Evolutionary conservation across 1,140 invertebrate species (phyloP).

Genomic region (Bombus turneri): DNA sequence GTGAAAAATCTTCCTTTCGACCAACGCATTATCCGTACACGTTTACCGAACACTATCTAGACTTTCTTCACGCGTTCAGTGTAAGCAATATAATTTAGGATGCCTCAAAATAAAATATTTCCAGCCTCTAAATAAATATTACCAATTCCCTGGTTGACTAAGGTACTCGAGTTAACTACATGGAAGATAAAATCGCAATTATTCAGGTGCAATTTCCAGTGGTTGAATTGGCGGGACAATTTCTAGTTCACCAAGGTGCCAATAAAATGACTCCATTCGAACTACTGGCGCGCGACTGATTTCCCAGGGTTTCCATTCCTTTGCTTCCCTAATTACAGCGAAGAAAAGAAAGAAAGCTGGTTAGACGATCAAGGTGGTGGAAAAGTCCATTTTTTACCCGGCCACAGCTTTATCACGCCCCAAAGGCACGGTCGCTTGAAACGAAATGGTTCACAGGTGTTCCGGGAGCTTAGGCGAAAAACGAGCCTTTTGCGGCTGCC

Average conservation of each 20-base stretch:
- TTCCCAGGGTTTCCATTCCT: not conserved
- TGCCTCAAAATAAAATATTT: too few relatives aligned
- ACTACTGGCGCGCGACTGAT: not conserved
- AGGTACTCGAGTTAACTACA: not conserved
- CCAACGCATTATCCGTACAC: not conserved
- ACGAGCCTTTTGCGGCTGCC: slow-evolving; percentile 7
- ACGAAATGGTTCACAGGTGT: slow-evolving; percentile 35
- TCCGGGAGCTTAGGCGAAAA: slow-evolving; percentile 27
- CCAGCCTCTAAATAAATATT: too few relatives aligned
- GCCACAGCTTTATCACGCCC: slow-evolving; percentile 1
- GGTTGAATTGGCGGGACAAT: not conserved
- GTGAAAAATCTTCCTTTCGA: not conserved
- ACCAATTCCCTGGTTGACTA: not conserved
- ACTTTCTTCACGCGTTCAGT: too few relatives aligned
- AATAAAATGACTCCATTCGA: not conserved
- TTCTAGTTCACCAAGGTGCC: not conserved
- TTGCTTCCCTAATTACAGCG: not conserved
- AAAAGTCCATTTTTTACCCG: slow-evolving; percentile 6
- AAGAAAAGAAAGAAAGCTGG: not conserved
- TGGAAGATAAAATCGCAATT: too few relatives aligned
- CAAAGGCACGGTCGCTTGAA: not conserved
- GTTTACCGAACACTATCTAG: not conserved
- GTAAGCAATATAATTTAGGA: too few relatives aligned
- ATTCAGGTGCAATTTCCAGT: not conserved
- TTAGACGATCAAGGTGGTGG: not conserved